These are phyloP conservation scores for Elgaria multicarinata DNA, from an alignment of 2,113 vertebrate genomes.

Conservation along the genomic window DNA sequence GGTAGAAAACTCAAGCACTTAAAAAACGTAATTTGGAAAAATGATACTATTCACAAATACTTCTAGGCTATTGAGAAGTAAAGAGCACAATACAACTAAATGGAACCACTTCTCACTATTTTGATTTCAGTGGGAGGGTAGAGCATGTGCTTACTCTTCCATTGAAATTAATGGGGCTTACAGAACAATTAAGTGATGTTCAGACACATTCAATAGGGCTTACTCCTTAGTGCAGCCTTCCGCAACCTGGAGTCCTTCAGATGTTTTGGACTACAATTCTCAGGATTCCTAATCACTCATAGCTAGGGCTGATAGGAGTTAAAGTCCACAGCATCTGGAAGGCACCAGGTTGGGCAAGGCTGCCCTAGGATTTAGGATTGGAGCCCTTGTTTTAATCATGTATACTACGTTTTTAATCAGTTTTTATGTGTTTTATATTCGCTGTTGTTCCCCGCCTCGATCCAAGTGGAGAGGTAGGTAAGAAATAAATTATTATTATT, in stretches of 20 bases:
- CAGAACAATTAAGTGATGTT: neutral
- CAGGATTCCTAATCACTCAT: too few relatives aligned
- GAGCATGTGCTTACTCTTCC: neutral
- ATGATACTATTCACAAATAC: neutral
- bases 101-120: neutral
- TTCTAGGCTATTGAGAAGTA: neutral
- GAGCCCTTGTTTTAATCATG: too few relatives aligned
- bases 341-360: neutral
- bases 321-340: too few relatives aligned
- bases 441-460: too few relatives aligned
- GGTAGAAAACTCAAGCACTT: conserved; percentile 58
- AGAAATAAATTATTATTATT: too few relatives aligned
- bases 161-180: neutral
- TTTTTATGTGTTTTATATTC: too few relatives aligned
- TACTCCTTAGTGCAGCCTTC: neutral
- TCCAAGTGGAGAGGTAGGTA: too few relatives aligned
- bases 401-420: too few relatives aligned
- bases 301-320: too few relatives aligned
- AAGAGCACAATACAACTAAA: neutral
- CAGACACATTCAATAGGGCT: neutral
- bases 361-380: neutral
- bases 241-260: too few relatives aligned
- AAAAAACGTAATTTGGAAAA: conserved; percentile 6
- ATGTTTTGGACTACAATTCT: too few relatives aligned
- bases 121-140: neutral